Evolutionary conservation across 1,140 invertebrate species (phyloP).

Genomic region (Drosophila hydei): DNA sequence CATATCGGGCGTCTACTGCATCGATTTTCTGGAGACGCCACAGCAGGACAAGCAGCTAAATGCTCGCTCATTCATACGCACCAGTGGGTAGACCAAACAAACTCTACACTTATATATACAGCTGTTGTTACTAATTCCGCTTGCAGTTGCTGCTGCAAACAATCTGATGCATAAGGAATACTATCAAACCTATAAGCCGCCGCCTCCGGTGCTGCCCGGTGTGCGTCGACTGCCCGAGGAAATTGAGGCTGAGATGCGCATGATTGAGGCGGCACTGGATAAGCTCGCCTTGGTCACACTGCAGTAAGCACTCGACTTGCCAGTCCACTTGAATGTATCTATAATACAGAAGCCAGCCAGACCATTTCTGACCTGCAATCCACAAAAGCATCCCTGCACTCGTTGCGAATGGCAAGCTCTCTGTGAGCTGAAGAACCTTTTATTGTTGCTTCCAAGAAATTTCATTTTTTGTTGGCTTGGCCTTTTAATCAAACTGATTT

Average conservation of each 20-base stretch:
- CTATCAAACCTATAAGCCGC: constrained; percentile 88
- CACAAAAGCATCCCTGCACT: no score
- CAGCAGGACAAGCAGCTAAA: constrained; percentile 86
- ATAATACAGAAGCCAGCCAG: no score
- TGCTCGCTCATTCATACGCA: constrained; percentile 72
- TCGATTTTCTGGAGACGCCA: constrained; percentile 88
- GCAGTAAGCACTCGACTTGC: constrained; percentile 85
- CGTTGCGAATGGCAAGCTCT: no score
- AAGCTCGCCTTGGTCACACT: constrained; percentile 89
- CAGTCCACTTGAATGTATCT: no score
- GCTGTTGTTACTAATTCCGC: not conserved
- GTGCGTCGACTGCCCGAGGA: constrained; percentile 90
- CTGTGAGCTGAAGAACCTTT: no score
- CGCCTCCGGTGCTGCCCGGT: constrained; percentile 87
- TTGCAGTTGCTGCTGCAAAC: constrained; percentile 88
- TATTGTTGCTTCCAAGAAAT: no score
- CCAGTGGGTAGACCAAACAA: constrained; percentile 48
- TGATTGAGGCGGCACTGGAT: constrained; percentile 89
- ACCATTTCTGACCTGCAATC: no score
- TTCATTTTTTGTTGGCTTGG: no score
- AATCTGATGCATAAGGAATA: constrained; percentile 88
- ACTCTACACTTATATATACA: not conserved
- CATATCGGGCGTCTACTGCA: constrained; percentile 87
- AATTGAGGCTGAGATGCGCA: constrained; percentile 91
- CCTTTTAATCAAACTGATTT: no score